phyloP scores from a whole-genome alignment of 1,140 invertebrate genomes.

The Bathynomus jamesi region DNA sequence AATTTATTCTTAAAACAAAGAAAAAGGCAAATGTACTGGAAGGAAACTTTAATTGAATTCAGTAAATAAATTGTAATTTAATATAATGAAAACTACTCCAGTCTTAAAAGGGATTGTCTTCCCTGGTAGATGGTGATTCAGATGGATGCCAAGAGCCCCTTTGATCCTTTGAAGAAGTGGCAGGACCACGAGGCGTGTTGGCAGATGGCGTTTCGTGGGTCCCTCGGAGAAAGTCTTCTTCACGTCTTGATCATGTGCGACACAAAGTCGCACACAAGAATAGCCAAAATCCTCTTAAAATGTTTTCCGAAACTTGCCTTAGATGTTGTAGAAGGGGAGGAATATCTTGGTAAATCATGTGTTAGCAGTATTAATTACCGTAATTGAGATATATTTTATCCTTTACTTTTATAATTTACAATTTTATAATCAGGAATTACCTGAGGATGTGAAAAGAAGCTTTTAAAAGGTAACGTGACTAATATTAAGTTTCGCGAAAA shows the following conservation, averaged over 20 bases:
- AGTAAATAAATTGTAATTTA: too few species aligned
- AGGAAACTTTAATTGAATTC: too few species aligned
- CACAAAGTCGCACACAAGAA: slow-evolving; percentile 69
- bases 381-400: too few species aligned
- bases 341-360: slow-evolving; percentile 77
- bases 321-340: slow-evolving; percentile 93
- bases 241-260: slow-evolving; percentile 94
- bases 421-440: too few species aligned
- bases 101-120: too few species aligned
- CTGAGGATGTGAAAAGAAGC: too few species aligned
- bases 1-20: neutral
- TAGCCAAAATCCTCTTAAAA: slow-evolving; percentile 80
- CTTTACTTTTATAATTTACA: too few species aligned
- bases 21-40: too few species aligned
- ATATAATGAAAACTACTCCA: too few species aligned
- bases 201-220: slow-evolving; percentile 92
- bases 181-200: slow-evolving; percentile 86
- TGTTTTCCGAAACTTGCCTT: slow-evolving; percentile 83
- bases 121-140: slow-evolving; percentile 66
- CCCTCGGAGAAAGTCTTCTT: slow-evolving; percentile 85
- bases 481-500: too few species aligned
- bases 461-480: neutral
- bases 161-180: slow-evolving; percentile 78
- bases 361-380: too few species aligned
- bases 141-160: slow-evolving; percentile 67